Evolutionary conservation across 2,888 invertebrate species (phyloP), one percentile per base, ranked within the genome.

Genomic region (Lepas anatifera): DNA sequence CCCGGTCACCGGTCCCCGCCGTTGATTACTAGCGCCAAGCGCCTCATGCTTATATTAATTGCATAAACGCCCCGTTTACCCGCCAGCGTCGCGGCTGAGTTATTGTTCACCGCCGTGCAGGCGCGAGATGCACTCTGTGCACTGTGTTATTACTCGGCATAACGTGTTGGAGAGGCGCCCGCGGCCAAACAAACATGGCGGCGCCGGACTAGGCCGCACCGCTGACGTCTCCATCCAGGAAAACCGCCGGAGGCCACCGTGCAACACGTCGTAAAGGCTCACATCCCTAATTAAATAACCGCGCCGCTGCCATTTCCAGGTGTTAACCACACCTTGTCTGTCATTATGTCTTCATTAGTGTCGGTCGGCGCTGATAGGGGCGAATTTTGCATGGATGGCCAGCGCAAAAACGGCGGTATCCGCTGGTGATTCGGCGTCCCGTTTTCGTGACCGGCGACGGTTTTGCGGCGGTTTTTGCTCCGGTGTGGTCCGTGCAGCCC

Each of bases 281-380:
- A 35, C 58, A 35, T 58, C 58, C 35, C 32, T 58, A 58, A 58
- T 58, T 58, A 58, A 58, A 58, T 58, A 58, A 58, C 32, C 32
- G 32, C 58, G 58, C 58, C 32, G 22, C 58, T 32, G 58, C 35
- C 32, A 58, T 58, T 58, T 35, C 32, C 58, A 58, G 35, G 58
- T 58, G 58, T 58, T 58, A 58, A 58, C 58, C 58, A 58, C 58
- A 58, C 58, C 58, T 58, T 58, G 58, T 58, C 58, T 35, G 35
- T 58, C 58, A 58, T 58, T 58, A 58, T 58, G 58, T 58, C 58
- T 58, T 58, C 58, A 58, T 58, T 58, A 58, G 58, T 58, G n/a
- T 58, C 32, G 13, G 58, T 22, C 58, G 22, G 58, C 32, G 22
- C 8, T 22, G 35, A 35, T 58, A 58, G 35, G 35, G 58, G 58